These are phyloP conservation scores for Geophilus truncorum DNA, from an alignment of 2,888 invertebrate genomes.

Conservation along the genomic window DNA sequence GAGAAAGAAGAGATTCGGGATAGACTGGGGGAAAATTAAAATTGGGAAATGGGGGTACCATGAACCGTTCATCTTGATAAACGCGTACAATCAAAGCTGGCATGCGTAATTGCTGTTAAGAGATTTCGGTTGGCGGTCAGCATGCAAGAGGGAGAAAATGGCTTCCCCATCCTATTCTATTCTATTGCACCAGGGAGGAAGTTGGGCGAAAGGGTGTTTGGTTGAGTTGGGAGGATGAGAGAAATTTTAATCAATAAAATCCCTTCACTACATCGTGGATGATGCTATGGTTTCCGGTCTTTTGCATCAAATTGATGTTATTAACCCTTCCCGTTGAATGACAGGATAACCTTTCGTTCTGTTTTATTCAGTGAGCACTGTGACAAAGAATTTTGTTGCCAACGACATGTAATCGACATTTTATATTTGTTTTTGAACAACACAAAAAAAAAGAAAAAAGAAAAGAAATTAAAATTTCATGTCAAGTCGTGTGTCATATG, in stretches of 20 bases:
- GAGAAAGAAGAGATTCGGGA: neutral
- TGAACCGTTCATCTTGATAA: neutral
- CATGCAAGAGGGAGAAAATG: neutral
- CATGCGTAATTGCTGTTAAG: constrained; percentile 11
- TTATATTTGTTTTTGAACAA: neutral
- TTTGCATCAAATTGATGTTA: constrained; percentile 8
- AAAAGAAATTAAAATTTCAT: neutral
- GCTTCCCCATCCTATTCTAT: neutral
- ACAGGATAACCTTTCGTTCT: neutral
- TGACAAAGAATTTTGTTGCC: neutral
- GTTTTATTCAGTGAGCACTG: neutral
- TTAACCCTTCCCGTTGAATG: neutral
- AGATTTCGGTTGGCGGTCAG: neutral
- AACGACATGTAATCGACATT: neutral
- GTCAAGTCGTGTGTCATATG: neutral
- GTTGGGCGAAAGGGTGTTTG: neutral
- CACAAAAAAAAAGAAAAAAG: neutral
- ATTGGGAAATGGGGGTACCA: neutral
- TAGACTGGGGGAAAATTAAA: no score
- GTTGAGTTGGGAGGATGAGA: neutral
- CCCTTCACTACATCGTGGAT: neutral
- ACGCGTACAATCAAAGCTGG: neutral
- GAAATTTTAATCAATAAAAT: neutral
- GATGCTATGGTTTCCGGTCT: neutral
- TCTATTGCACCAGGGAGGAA: neutral